Evolutionary conservation across 2,797 vertebrate species (phyloP).

Genomic region (Cheirogaleus major): DNA sequence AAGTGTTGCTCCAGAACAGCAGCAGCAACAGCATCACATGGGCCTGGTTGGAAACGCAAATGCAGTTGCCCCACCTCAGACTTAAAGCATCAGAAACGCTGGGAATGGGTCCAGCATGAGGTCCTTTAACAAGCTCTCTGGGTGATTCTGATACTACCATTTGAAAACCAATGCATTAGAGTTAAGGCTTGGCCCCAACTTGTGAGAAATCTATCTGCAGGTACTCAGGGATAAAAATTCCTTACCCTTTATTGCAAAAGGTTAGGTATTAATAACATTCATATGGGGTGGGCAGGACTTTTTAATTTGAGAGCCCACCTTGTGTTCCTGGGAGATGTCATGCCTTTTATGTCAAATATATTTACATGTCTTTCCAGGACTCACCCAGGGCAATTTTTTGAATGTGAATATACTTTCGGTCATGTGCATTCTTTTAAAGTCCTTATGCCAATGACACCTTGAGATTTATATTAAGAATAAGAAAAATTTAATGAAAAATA

Average conservation of each 20-base stretch:
- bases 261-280: neutral
- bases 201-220: neutral
- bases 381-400: neutral
- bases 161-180: neutral
- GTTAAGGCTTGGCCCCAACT: neutral
- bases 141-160: neutral
- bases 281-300: neutral
- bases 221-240: neutral
- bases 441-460: neutral
- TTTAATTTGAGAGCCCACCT: neutral
- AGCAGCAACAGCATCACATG: neutral
- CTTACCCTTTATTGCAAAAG: neutral
- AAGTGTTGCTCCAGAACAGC: neutral
- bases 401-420: neutral
- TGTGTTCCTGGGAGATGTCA: neutral
- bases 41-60: neutral
- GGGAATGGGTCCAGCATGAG: neutral
- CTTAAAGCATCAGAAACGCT: neutral
- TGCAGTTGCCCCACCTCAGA: neutral
- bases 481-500: conserved; percentile 25
- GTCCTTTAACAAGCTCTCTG: neutral
- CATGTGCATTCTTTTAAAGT: neutral
- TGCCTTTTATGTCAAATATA: neutral
- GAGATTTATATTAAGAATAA: neutral
- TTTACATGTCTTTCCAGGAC: neutral